A percentile compares a stretch with the other conserved stretches of the same genome.
These are phyloP conservation scores for Drosophila albomicans DNA, from an alignment of 1,140 invertebrate genomes.

Conservation along the genomic window DNA sequence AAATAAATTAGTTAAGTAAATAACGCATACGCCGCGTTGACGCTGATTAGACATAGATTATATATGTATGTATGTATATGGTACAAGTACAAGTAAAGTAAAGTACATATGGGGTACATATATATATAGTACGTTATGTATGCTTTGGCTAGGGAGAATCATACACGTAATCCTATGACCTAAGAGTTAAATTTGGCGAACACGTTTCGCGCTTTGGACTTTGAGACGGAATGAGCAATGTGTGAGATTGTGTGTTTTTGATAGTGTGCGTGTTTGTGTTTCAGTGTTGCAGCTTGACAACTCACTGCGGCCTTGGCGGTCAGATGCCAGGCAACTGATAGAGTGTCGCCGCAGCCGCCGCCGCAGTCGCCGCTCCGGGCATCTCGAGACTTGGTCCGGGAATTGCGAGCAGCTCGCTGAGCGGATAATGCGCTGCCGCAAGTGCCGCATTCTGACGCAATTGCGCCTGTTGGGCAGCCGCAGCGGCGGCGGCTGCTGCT, in stretches of 20 bases:
- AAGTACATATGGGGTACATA: constrained; percentile 36
- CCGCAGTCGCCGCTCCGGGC: constrained; percentile 66
- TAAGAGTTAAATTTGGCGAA: constrained; percentile 61
- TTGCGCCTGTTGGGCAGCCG: constrained; percentile 66
- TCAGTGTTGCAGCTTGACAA: not conserved
- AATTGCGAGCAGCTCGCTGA: constrained; percentile 89
- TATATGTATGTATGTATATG: constrained; percentile 26
- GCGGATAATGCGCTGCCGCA: constrained; percentile 86
- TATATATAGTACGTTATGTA: constrained; percentile 22
- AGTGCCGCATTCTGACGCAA: constrained; percentile 85
- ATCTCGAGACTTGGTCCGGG: constrained; percentile 88
- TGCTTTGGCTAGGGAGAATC: constrained; percentile 56
- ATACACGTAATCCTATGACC: constrained; percentile 73
- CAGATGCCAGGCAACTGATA: constrained; percentile 89
- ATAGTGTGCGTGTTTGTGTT: constrained; percentile 36
- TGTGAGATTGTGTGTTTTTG: constrained; percentile 37
- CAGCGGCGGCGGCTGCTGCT: constrained; percentile 65
- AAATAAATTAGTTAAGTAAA: constrained; percentile 40
- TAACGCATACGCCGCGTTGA: constrained; percentile 67
- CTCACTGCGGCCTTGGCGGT: constrained; percentile 87
- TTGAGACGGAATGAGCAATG: constrained; percentile 76
- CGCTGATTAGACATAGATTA: constrained; percentile 59
- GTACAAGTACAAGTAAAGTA: constrained; percentile 15
- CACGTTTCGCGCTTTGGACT: constrained; percentile 65
- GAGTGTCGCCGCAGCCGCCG: constrained; percentile 85